Conservation (phyloP, 2,113 vertebrate species). For the Rutilus rutilus region DNA sequence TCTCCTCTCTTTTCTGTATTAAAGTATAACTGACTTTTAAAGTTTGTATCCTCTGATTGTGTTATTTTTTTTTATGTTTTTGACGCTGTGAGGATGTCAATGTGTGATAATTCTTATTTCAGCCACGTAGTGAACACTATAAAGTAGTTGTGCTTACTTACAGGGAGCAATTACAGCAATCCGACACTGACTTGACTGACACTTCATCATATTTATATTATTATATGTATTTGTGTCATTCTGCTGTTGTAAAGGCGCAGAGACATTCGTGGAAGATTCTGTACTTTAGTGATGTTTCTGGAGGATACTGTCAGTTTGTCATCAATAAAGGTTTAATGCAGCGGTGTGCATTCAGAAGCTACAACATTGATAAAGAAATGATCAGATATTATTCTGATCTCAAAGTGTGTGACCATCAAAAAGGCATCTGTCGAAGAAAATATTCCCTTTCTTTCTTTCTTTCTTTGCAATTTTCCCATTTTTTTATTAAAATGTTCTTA, state of each 20-base stretch:
- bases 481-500: background rate
- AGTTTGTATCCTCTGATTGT: background rate
- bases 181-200: background rate
- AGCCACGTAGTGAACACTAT: background rate
- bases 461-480: background rate
- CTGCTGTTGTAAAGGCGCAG: background rate
- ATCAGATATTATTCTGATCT: background rate
- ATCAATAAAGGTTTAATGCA: background rate
- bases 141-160: background rate
- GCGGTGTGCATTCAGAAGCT: background rate
- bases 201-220: background rate
- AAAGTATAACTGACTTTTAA: slow-evolving; percentile 44
- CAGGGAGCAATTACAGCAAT: background rate
- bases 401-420: background rate
- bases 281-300: background rate
- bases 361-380: background rate
- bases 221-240: background rate
- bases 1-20: slow-evolving; percentile 55
- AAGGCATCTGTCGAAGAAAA: background rate
- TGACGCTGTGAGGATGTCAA: background rate
- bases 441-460: too few species aligned
- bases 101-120: background rate
- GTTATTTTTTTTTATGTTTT: background rate
- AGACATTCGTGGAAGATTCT: background rate
- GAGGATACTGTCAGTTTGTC: background rate